Conservation (phyloP, 2,113 vertebrate species). For the Chrysochloris asiatica region DNA sequence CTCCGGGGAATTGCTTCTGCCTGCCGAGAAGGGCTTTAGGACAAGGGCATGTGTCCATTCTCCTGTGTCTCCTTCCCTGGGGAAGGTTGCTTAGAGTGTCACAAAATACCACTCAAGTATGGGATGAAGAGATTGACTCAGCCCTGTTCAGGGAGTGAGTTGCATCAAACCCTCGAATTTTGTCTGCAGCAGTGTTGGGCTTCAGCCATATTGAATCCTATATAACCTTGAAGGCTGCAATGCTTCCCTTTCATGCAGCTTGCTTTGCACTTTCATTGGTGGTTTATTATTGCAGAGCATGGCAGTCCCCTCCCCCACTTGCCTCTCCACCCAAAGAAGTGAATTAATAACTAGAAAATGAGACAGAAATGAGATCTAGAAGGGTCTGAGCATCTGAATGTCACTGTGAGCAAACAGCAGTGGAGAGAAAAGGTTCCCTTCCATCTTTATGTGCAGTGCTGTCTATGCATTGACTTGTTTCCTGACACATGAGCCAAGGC, state of each 20-base stretch:
- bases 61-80: conserved; percentile 48
- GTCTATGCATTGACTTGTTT: conserved; percentile 85
- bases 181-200: not conserved
- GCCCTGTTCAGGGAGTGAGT: not conserved
- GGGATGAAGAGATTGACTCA: conserved; percentile 27
- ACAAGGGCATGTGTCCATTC: not conserved
- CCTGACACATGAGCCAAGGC: conserved; percentile 88
- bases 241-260: conserved; percentile 65
- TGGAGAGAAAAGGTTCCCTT: conserved; percentile 82
- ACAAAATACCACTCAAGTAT: conserved; percentile 57
- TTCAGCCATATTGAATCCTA: conserved; percentile 79
- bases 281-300: conserved; percentile 81
- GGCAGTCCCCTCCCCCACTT: conserved; percentile 61
- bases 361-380: conserved; percentile 89
- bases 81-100: conserved; percentile 43
- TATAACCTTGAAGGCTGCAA: conserved; percentile 72
- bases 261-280: conserved; percentile 74
- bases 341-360: conserved; percentile 83
- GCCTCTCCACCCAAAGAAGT: conserved; percentile 76
- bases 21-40: conserved; percentile 6
- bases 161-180: not conserved
- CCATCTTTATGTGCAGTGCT: conserved; percentile 80
- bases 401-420: conserved; percentile 75
- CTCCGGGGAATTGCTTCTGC: conserved; percentile 34
- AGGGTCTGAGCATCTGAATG: conserved; percentile 86